Base-by-base conservation (phyloP, 2,797 vertebrate genomes). In the Pterois miles region DNA sequence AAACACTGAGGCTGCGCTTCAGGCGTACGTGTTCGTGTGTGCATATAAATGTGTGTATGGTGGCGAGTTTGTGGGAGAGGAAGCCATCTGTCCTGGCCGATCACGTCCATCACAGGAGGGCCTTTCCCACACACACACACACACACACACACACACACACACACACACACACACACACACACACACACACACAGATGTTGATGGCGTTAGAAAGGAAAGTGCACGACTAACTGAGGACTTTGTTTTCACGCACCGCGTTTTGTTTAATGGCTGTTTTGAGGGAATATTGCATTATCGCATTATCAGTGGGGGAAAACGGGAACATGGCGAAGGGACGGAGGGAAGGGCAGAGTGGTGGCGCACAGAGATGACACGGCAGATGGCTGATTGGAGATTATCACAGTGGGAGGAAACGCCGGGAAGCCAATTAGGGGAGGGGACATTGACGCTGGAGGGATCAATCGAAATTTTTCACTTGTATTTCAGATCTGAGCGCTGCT, bases 311-410 rank as follows among this genome's bases (percentile, higher is more conserved):
- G 71, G 63, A 58, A 52, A 58, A 52, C 8, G 54, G 54, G 46
- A 83, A 82, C 58, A 64, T 27, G 80, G 81, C n/a, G 8, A 66
- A 34, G 73, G 52, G 76, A 71, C 18, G 13, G 74, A 81, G 84
- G 74, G 78, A 81, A 81, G 75, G 82, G 70, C 65, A 75, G 83
- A 52, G 71, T 3, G 23, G 43, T 4, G 86, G 86, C 73, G 11
- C 76, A n/a, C 75, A 22, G 75, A 78, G 84, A 91, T 88, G 88
- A 88, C 88, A 82, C 11, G 68, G 89, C 90, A 94, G 92, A 94
- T 94, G 93, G 91, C 29, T 92, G 89, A 93, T 89, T 89, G 85
- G 91, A 92, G 92, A 93, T 91, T 86, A 92, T 83, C 91, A 48
- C 90, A 34, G 52, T 89, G 56, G 89, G 90, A 84, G 80, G 82